Evolutionary conservation across 2,888 invertebrate species (phyloP).

Genomic region (Anagyrus pseudococci): DNA sequence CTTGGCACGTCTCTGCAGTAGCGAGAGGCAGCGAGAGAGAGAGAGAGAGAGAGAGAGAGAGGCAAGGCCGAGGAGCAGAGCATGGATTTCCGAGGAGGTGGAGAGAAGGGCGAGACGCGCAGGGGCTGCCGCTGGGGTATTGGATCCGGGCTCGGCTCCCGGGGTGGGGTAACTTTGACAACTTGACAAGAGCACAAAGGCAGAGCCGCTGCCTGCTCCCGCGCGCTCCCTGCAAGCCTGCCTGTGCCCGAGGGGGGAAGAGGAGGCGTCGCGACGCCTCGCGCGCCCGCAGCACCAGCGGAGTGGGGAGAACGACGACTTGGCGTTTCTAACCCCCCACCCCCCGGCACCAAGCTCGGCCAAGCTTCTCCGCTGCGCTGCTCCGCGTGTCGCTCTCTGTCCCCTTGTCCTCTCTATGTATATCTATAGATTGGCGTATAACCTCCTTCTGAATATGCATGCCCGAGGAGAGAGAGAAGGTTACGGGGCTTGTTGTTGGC

Average conservation of each 20-base stretch:
- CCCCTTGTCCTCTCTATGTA: neutral
- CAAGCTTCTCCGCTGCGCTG: neutral
- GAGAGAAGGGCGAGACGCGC: conserved; percentile 1
- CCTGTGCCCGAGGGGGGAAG: conserved; percentile 38
- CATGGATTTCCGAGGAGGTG: neutral
- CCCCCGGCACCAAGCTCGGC: conserved; percentile 20
- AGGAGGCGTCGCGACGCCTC: conserved; percentile 67
- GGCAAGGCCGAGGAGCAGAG: neutral
- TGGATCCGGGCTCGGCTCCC: conserved; percentile 29
- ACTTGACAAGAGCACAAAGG: conserved; percentile 62
- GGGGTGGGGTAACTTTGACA: conserved; percentile 60
- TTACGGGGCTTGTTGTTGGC: conserved; percentile 15
- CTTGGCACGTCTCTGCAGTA: conserved; percentile 2
- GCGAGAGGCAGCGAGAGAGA: neutral
- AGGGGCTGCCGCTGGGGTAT: conserved; percentile 32
- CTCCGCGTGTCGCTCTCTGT: neutral
- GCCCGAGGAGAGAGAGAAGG: conserved; percentile 16
- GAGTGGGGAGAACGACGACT: conserved; percentile 15
- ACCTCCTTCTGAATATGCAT: conserved; percentile 37
- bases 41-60: neutral
- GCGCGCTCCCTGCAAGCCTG: conserved; percentile 35
- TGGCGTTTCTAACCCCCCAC: conserved; percentile 18
- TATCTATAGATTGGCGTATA: neutral
- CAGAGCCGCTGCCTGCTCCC: conserved; percentile 60
- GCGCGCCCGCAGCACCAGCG: conserved; percentile 50